Percentiles rank a stretch among this genome's conserved stretches.
These are phyloP conservation scores for Caenorhabditis plicata DNA, from an alignment of 2,888 invertebrate genomes.

Conservation along the genomic window DNA sequence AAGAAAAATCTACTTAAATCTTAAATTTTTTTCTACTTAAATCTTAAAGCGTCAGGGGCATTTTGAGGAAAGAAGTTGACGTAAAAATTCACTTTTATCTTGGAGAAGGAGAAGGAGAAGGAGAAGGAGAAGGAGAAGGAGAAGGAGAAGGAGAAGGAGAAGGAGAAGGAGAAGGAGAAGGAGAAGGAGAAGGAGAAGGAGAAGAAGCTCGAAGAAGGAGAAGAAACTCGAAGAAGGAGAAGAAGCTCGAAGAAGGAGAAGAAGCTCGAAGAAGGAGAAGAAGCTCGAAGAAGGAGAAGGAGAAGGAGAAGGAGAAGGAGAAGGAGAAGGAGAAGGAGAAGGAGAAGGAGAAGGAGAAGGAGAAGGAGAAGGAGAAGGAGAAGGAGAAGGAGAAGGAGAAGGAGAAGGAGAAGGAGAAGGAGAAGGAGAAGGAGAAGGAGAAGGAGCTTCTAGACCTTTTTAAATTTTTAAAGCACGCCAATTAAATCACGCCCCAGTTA, in stretches of 20 bases:
- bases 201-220: neutral
- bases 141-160: neutral
- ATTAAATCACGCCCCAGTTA: too few relatives aligned
- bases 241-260: slow-evolving; percentile 2
- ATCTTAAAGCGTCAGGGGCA: too few relatives aligned
- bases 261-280: too few relatives aligned
- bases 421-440: neutral
- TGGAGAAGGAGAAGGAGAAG: neutral
- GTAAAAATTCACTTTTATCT: too few relatives aligned
- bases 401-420: neutral
- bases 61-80: too few relatives aligned
- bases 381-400: neutral
- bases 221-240: neutral
- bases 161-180: neutral
- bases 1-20: too few relatives aligned
- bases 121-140: neutral
- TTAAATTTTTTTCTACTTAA: too few relatives aligned
- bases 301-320: neutral
- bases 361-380: neutral
- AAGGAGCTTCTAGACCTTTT: neutral
- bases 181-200: neutral
- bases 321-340: neutral
- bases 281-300: neutral
- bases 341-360: neutral
- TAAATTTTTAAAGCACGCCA: too few relatives aligned